Evolutionary conservation across 1,140 invertebrate species (phyloP).

Genomic region (Phocides pigmalion): DNA sequence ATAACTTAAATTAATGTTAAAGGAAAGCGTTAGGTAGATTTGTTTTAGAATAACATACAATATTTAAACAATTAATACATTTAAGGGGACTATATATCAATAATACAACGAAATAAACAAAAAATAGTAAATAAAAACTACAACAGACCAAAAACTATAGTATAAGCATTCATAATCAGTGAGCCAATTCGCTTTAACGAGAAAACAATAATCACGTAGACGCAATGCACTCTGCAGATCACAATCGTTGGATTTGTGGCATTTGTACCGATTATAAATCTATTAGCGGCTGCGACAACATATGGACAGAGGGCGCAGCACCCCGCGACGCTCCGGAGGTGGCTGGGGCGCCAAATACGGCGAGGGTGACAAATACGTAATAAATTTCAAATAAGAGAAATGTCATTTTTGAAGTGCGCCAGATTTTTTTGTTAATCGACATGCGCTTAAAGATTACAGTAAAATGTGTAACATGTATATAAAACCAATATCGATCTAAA

Average conservation of each 20-base stretch:
- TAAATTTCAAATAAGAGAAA: conserved; percentile 47
- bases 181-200: not conserved
- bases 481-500: no score
- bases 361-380: conserved; percentile 48
- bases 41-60: no score
- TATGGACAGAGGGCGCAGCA: conserved; percentile 60
- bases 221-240: conserved; percentile 44
- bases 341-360: conserved; percentile 48
- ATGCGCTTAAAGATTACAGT: not conserved
- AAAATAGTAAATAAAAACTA: no score
- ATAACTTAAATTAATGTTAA: no score
- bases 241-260: conserved; percentile 67
- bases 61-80: no score
- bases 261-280: conserved; percentile 70
- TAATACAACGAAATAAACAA: no score
- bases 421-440: conserved; percentile 22
- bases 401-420: conserved; percentile 38
- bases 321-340: conserved; percentile 52
- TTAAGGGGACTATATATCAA: no score
- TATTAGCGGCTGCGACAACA: conserved; percentile 65
- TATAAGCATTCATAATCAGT: not conserved
- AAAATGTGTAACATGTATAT: no score
- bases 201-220: conserved; percentile 18
- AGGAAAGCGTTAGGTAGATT: no score
- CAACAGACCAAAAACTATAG: no score